Conservation (phyloP, 2,113 vertebrate species). For the Ictalurus furcatus region DNA sequence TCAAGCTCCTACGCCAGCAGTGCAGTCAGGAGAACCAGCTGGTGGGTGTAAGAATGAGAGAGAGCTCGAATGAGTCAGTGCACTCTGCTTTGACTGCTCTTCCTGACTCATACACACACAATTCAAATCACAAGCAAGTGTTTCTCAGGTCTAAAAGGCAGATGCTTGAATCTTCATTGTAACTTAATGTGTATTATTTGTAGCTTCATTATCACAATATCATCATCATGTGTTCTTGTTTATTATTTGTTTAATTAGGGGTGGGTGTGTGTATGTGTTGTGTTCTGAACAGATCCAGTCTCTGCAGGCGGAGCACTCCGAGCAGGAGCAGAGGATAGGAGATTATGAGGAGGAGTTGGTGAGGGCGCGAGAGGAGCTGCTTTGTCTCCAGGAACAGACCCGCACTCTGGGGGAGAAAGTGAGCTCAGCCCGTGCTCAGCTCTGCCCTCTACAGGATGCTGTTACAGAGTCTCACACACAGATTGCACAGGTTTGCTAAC, state of each 20-base stretch:
- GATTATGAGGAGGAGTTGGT: constrained; percentile 88
- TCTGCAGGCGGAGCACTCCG: constrained; percentile 85
- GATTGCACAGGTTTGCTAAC: constrained; percentile 80
- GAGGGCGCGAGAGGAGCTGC: constrained; percentile 88
- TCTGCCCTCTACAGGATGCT: constrained; percentile 87
- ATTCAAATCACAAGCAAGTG: neutral
- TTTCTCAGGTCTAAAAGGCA: neutral
- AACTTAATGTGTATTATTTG: neutral
- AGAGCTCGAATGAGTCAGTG: neutral
- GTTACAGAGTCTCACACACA: constrained; percentile 88
- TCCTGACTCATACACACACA: neutral
- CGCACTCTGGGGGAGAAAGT: constrained; percentile 85
- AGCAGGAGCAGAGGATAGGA: constrained; percentile 89
- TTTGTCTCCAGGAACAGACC: constrained; percentile 89
- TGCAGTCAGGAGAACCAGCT: constrained; percentile 87
- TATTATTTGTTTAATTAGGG: neutral
- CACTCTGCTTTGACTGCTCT: neutral
- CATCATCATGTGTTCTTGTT: neutral
- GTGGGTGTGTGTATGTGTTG: neutral
- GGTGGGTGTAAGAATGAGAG: constrained; percentile 67
- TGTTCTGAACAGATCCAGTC: constrained; percentile 79
- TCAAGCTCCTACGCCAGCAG: constrained; percentile 84
- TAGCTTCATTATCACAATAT: neutral
- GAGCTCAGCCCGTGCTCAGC: constrained; percentile 83
- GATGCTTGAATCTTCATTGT: neutral